Base-by-base conservation (phyloP, 2,888 invertebrate genomes). In the Mythimna impura region DNA sequence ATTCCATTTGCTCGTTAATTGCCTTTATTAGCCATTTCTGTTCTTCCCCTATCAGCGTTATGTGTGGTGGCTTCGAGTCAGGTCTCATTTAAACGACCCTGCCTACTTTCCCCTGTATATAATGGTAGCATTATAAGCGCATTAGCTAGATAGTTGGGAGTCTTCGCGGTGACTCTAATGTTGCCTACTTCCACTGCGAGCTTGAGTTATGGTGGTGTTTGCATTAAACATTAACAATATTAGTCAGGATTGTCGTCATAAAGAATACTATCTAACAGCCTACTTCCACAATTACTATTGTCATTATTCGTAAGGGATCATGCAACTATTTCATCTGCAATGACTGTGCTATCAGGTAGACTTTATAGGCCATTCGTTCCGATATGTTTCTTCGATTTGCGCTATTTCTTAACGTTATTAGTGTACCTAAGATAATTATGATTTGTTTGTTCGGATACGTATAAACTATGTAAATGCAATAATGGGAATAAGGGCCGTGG, bases 61-160 rank as follows among this genome's bases (percentile, higher is more conserved):
- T 84, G 58, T 81, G 80, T 79, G 64, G 80, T 62, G 70, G 74
- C 65, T 40, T 61, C 47, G 17, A 87, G 81, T 86, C 77, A 89
- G 88, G 86, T 90, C 90, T 89, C 84, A 89, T 91, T 91, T 89
- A 90, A 91, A 91, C 87, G 89, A 90, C 88, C 90, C 86, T 88
- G 85, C 88, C 91, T 88, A 93, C 94, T 95, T 95, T 95, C 94
- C 89, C 92, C 83, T 79, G 73, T 86, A 87, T 87, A 89, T 93
- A 91, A 93, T 93, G 88, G 83, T 87, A 87, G 88, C 90, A 95
- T 95, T 95, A 95, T 94, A 95, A 93, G 91, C 84, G 87, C 95
- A 94, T 95, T 95, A 94, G 91, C 86, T 84, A 89, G 91, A 91
- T 91, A 85, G 90, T 88, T 86, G 87, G 88, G 87, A 89, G 85